A percentile compares a stretch with the other conserved stretches of the same genome.
phyloP scores from a whole-genome alignment of 2,888 invertebrate genomes.

The Lasius platythorax region DNA sequence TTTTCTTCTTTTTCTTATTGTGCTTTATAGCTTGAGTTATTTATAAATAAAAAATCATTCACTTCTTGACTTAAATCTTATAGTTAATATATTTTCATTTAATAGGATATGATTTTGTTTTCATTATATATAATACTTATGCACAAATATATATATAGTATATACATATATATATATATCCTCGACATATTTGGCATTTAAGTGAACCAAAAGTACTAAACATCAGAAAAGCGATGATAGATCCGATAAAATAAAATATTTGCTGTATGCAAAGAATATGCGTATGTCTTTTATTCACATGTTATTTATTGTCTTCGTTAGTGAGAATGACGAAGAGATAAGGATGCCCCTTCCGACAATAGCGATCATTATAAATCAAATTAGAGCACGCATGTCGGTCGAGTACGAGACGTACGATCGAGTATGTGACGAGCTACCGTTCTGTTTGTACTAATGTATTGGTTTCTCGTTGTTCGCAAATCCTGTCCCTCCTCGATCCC shows the following conservation, averaged over 20 bases:
- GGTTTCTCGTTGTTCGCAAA: neutral
- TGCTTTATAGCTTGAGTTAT: too few species aligned
- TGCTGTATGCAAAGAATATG: conserved; percentile 56
- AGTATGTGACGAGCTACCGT: neutral
- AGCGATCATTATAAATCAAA: conserved; percentile 77
- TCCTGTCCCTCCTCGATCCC: neutral
- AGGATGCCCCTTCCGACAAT: conserved; percentile 51
- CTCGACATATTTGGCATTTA: neutral
- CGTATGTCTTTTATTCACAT: conserved; percentile 23
- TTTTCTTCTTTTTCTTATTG: too few species aligned
- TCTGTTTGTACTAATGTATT: conserved; percentile 8
- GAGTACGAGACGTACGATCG: conserved; percentile 32
- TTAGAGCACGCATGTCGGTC: conserved; percentile 50
- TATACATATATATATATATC: neutral
- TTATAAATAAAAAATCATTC: too few species aligned
- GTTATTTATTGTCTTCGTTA: neutral
- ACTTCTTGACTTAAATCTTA: too few species aligned
- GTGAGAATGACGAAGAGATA: conserved; percentile 56
- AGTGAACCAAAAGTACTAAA: neutral
- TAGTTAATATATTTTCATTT: too few species aligned
- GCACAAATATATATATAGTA: neutral
- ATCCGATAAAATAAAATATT: conserved; percentile 57
- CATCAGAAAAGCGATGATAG: neutral
- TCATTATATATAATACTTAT: neutral
- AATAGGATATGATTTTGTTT: neutral